These are phyloP conservation scores for Drosophila maculinotata DNA, from an alignment of 2,888 invertebrate genomes.

Conservation along the genomic window DNA sequence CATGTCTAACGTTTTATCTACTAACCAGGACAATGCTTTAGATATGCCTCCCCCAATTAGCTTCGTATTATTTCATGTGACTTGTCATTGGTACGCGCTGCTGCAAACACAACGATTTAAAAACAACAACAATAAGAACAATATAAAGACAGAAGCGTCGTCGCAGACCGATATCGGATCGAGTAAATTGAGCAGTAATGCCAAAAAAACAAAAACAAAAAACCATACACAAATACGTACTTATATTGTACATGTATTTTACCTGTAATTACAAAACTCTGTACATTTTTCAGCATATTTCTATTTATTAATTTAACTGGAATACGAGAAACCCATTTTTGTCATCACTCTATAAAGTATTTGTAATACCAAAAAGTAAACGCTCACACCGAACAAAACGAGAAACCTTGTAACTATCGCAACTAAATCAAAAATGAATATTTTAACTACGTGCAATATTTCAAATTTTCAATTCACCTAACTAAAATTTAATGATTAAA, in stretches of 20 bases:
- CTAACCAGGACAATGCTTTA: slow-evolving; percentile 47
- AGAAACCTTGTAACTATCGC: slow-evolving; percentile 33
- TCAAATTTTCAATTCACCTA: slow-evolving; percentile 38
- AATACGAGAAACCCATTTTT: slow-evolving; percentile 30
- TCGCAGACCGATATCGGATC: slow-evolving; percentile 82
- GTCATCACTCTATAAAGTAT: slow-evolving; percentile 63
- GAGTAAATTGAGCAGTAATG: slow-evolving; percentile 36
- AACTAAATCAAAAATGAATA: slow-evolving; percentile 55
- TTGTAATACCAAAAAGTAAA: slow-evolving; percentile 68
- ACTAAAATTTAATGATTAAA: slow-evolving; percentile 19
- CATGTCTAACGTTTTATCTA: slow-evolving; percentile 74
- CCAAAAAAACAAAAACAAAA: slow-evolving; percentile 25
- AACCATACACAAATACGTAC: slow-evolving; percentile 25
- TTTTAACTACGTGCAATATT: slow-evolving; percentile 53
- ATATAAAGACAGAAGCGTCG: slow-evolving; percentile 71
- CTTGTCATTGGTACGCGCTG: slow-evolving; percentile 63
- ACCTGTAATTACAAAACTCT: slow-evolving; percentile 70
- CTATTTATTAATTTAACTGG: slow-evolving; percentile 46
- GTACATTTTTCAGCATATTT: slow-evolving; percentile 71
- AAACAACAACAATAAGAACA: slow-evolving; percentile 29
- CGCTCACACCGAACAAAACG: slow-evolving; percentile 59
- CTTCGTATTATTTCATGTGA: slow-evolving; percentile 52
- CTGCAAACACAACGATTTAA: slow-evolving; percentile 45
- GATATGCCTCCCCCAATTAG: slow-evolving; percentile 52
- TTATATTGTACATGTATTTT: slow-evolving; percentile 57